These are phyloP conservation scores for Quadroppia sp. DNA, from an alignment of 2,888 invertebrate genomes.

Conservation along the genomic window DNA sequence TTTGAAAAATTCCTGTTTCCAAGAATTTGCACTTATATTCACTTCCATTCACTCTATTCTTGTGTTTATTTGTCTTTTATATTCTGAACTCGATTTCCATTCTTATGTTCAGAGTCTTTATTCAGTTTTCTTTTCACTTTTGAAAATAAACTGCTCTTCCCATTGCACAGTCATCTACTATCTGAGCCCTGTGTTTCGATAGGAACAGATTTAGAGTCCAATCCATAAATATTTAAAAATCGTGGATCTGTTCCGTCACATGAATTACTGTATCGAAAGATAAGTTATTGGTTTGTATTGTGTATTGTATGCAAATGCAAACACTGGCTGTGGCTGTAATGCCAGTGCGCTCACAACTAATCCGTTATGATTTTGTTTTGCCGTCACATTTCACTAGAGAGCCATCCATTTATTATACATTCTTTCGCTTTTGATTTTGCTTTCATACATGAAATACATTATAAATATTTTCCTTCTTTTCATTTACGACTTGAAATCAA, in stretches of 20 bases:
- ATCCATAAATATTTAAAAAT: slow-evolving; percentile 28
- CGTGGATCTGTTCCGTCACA: slow-evolving; percentile 9
- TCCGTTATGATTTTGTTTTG: slow-evolving; percentile 31
- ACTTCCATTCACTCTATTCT: neutral
- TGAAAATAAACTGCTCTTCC: slow-evolving; percentile 5
- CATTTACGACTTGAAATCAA: neutral
- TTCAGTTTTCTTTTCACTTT: slow-evolving; percentile 1
- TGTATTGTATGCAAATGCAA: slow-evolving; percentile 14
- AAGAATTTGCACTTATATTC: neutral
- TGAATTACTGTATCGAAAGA: slow-evolving; percentile 25
- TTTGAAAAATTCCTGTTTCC: neutral
- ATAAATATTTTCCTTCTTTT: neutral
- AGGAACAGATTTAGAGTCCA: slow-evolving; percentile 27
- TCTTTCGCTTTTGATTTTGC: neutral
- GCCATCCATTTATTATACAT: slow-evolving; percentile 4
- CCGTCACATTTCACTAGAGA: slow-evolving; percentile 19
- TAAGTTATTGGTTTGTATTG: slow-evolving; percentile 21
- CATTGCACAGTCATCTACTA: neutral
- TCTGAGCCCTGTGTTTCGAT: neutral
- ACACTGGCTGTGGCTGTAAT: slow-evolving; percentile 10
- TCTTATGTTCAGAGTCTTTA: neutral
- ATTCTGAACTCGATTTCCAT: slow-evolving; percentile 21
- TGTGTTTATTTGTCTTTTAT: slow-evolving; percentile 23
- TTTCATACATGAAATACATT: neutral
- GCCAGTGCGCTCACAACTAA: slow-evolving; percentile 8